These are phyloP conservation scores for Glossosoma conforme DNA, from an alignment of 1,140 invertebrate species.

Conservation along the genomic window DNA sequence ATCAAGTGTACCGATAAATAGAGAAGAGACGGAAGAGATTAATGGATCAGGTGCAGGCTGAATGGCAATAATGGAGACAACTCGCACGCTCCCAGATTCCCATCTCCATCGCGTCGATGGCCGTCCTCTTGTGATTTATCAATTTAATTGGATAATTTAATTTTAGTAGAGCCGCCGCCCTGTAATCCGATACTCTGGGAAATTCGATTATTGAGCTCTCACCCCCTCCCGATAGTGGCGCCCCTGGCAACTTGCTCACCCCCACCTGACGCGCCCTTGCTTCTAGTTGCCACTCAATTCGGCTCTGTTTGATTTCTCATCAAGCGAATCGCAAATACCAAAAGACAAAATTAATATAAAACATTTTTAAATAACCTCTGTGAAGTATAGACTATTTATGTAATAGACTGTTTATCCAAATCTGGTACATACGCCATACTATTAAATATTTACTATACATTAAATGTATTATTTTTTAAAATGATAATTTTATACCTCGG, in stretches of 20 bases:
- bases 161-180: conserved; percentile 20
- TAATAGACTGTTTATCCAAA: too few relatives aligned
- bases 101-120: neutral
- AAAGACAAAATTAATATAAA: neutral
- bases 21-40: too few relatives aligned
- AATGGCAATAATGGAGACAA: neutral
- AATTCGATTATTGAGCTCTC: conserved; percentile 29
- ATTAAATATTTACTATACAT: too few relatives aligned
- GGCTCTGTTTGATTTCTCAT: conserved; percentile 17
- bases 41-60: too few relatives aligned
- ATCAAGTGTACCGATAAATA: too few relatives aligned
- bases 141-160: conserved; percentile 31
- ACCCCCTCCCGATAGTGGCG: conserved; percentile 1
- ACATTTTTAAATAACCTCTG: too few relatives aligned
- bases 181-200: conserved; percentile 32
- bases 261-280: neutral
- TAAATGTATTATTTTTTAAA: too few relatives aligned
- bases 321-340: neutral
- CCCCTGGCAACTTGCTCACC: neutral
- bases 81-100: too few relatives aligned
- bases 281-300: too few relatives aligned
- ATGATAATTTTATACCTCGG: too few relatives aligned
- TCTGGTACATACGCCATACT: too few relatives aligned
- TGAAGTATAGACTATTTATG: too few relatives aligned
- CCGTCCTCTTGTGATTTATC: conserved; percentile 28